Base-by-base conservation (phyloP, 2,113 vertebrate species). In the Brachyhypopomus gauderio region DNA sequence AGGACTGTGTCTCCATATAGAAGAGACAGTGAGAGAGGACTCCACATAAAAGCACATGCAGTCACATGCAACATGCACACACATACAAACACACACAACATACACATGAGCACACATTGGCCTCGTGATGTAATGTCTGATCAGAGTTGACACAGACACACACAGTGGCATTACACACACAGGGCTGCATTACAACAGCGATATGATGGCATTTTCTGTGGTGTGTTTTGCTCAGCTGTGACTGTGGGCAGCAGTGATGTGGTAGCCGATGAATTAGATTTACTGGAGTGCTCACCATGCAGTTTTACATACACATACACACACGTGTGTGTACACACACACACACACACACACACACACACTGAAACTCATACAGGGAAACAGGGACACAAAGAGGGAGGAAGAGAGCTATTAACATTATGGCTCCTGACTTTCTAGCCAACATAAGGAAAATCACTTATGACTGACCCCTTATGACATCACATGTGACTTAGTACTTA, bases 291-390 rank as follows among this genome's bases (percentile, higher is more conserved):
- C 48, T 62, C 64, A 41, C 23, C 48, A 62, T 66, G 17, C 25
- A 25, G 25, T 62, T 59, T 64, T 20, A 78, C 71, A 75, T 62
- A 38, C 63, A 30, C 60, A 45, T 66, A 9, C 38, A 19, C 30
- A 75, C 34, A 75, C 55, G 23, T 27, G 45, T 11, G 58, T 19
- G 34, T 59, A 72, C 17, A 56, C 71, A 74, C 78, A 55, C 38
- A 34, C 30, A 52, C 78, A 72, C 67, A 88, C 90, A 90, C 88
- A 90, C 90, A 88, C 85, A 89, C 88, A 87, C 63, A 72, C 66
- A 82, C 74, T 90, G 86, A 84, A 85, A 86, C 82, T 80, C 25
- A 77, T 74, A 71, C 34, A 41, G 38, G 7, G 38, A 41, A 7
- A 7, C 3, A 41, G 38, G 38, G 38, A 41, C 3, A 48, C 45